phyloP scores from a whole-genome alignment of 2,797 vertebrate species.

The Semotilus atromaculatus region DNA sequence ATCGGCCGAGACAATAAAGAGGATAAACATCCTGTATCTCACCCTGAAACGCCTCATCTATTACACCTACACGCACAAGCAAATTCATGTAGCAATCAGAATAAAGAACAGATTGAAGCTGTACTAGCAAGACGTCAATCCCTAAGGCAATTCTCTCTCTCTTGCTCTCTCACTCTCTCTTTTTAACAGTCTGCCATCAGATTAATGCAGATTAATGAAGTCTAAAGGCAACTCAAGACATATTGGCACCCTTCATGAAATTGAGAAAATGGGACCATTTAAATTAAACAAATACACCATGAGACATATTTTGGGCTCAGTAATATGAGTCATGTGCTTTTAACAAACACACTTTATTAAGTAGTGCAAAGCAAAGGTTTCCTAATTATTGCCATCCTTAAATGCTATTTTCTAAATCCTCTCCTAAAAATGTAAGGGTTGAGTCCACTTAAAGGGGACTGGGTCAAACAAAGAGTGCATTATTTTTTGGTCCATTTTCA shows the following conservation, averaged over 20 bases:
- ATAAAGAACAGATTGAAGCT: slow-evolving; percentile 30
- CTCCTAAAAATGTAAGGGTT: not conserved
- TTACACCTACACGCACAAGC: slow-evolving; percentile 36
- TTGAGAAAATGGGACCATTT: slow-evolving; percentile 13
- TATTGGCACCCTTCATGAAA: slow-evolving; percentile 29
- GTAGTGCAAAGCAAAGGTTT: not conserved
- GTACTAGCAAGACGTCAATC: slow-evolving; percentile 14
- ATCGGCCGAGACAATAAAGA: not conserved
- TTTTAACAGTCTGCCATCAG: slow-evolving; percentile 23
- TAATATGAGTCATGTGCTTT: not conserved
- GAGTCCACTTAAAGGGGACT: not conserved
- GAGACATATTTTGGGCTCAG: slow-evolving; percentile 24
- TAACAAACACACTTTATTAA: not conserved
- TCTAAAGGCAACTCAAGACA: slow-evolving; percentile 11
- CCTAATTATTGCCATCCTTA: not conserved
- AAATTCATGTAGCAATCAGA: slow-evolving; percentile 36
- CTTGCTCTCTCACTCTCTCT: not conserved
- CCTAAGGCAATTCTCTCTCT: slow-evolving; percentile 18
- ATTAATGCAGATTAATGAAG: slow-evolving; percentile 35
- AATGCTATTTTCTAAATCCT: not conserved
- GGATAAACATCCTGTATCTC: not conserved
- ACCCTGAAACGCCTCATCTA: slow-evolving; percentile 29
- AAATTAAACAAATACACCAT: slow-evolving; percentile 20
- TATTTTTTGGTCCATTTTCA: not conserved
- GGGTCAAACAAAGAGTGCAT: not conserved